Base-by-base conservation (phyloP, 2,113 vertebrate species). In the Scophthalmus maximus region DNA sequence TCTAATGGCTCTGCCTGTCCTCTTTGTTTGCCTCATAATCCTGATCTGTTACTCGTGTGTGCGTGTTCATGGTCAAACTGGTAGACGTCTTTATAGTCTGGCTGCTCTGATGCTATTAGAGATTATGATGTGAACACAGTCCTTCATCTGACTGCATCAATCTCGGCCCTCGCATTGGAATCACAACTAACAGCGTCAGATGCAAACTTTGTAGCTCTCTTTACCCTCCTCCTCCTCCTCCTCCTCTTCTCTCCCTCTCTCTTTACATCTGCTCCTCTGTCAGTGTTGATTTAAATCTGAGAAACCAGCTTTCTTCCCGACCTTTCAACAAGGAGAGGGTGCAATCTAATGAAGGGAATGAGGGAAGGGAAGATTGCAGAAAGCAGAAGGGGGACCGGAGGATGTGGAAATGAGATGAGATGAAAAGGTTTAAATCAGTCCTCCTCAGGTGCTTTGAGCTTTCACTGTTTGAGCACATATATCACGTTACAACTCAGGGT, bases 61-160 rank as follows among this genome's bases (percentile, higher is more conserved):
- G 59, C 73, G 57, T 64, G 62, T 57, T 69, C 76, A 66, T 72
- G 81, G 64, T 73, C 83, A 83, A 76, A 79, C 79, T 75, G 62
- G 77, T 80, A 11, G 77, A 78, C 76, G 73, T 76, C 83, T 86
- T 87, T 82, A 86, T 86, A 86, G 86, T 86, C 64, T 78, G 77
- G 55, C 81, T 83, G 75, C 83, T 86, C 65, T 83, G 87, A 90
- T 89, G 87, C 88, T 86, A 86, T 87, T 87, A 88, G 87, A 90
- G 88, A 90, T 91, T 89, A 90, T 82, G 87, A 88, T 90, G 88
- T 90, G 85, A 90, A 90, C 88, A 83, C 85, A 80, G 87, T 88
- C 72, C 82, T 68, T 83, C 81, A 82, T 90, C 84, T 90, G 90
- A 87, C 87, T 88, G 84, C 85, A 90, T 91, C 84, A 86, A 89